Base-by-base conservation (phyloP, 2,888 invertebrate genomes). In the Sphecodes monilicornis region DNA sequence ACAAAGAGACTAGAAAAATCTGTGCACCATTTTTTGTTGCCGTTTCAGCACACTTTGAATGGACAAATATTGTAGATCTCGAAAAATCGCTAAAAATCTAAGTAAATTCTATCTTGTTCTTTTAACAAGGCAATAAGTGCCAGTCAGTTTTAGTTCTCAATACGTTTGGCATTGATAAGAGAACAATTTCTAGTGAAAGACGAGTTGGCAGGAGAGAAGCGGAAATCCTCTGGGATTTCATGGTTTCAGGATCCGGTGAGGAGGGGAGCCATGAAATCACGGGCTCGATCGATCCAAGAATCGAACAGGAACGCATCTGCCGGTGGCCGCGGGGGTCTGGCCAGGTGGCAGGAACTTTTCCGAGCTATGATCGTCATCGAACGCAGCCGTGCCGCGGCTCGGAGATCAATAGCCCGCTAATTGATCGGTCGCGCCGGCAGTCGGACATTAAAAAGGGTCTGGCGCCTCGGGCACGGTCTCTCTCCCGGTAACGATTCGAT, bases 291-390 rank as follows among this genome's bases (percentile, higher is more conserved):
- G 87, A 81, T 82, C 79, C 32, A 41, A 36, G 79, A 80, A 86
- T 84, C 64, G 82, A 60, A 54, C 50, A 54, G 29, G 78, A 72
- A 68, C 78, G 85, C 90, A 90, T 90, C 90, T 90, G 90, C 89
- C 76, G 81, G 78, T 86, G 41, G 87, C 85, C 85, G 74, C 83
- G 92, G 93, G 91, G 93, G 84, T 88, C 90, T 78, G 82, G 57
- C 93, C 93, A 93, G 93, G 93, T 93, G 93, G 87, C 86, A 72
- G 81, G 74, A 88, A 89, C 84, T 90, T 91, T 89, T 90, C 90
- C 86, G 80, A 86, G 80, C 84, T 86, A 85, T 82, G 85, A 84
- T 87, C 86, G 70, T 85, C 80, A 60, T 64, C 54, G 82, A 6
- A 72, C 66, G 50, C 46, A 60, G 64, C 80, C 82, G 78, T 73